Evolutionary conservation across 2,113 vertebrate species (phyloP).

Genomic region (Edolisoma coerulescens): DNA sequence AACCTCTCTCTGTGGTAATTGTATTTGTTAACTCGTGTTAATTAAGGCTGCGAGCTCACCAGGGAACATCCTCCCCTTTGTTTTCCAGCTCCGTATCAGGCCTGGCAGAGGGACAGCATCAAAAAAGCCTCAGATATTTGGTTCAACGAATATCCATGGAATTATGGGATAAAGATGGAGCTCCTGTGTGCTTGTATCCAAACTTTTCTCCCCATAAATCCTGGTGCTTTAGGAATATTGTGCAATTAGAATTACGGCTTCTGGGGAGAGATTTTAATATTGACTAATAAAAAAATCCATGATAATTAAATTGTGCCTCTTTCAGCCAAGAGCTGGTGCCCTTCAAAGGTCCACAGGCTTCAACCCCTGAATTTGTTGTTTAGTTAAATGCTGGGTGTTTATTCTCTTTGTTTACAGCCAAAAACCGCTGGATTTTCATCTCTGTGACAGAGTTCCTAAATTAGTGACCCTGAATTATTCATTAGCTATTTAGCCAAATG

Average conservation of each 20-base stretch:
- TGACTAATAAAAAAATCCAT: neutral
- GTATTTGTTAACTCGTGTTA: neutral
- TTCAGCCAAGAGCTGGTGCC: neutral
- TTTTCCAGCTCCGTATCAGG: neutral
- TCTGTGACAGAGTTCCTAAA: neutral
- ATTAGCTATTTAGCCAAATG: neutral
- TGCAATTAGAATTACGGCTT: neutral
- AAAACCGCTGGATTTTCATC: neutral
- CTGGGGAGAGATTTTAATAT: neutral
- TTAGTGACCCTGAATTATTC: neutral
- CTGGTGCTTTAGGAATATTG: accelerated
- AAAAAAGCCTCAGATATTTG: neutral
- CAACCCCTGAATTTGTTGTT: neutral
- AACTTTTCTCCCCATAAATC: neutral
- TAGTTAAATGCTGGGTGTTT: neutral
- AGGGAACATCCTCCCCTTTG: neutral
- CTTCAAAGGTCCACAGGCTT: neutral
- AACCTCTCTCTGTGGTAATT: neutral
- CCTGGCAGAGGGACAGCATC: neutral
- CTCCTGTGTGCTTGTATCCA: neutral
- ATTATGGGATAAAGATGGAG: neutral
- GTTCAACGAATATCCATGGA: neutral
- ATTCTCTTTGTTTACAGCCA: neutral
- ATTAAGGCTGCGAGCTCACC: neutral
- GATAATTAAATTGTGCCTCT: neutral